phyloP scores from a whole-genome alignment of 2,797 vertebrate genomes.

The Dicrostonyx torquatus region DNA sequence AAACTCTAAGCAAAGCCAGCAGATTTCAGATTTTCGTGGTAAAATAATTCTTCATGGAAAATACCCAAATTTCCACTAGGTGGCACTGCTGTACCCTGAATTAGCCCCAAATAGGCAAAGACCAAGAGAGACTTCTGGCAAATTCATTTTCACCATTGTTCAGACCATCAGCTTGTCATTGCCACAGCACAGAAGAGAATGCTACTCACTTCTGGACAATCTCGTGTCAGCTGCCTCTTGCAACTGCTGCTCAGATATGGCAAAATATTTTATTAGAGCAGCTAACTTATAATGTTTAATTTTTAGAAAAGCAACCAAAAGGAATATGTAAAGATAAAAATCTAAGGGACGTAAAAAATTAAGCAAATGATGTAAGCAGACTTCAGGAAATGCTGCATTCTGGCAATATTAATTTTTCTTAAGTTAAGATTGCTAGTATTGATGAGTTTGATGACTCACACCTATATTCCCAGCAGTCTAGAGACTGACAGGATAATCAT shows the following conservation, averaged over 20 bases:
- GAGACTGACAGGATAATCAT: no score
- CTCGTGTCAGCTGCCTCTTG: background rate
- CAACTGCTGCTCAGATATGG: slow-evolving; percentile 22
- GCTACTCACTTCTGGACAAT: slow-evolving; percentile 1
- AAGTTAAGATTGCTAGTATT: slow-evolving; percentile 45
- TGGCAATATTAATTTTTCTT: slow-evolving; percentile 47
- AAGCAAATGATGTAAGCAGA: background rate
- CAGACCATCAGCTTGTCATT: background rate
- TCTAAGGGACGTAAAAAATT: slow-evolving; percentile 57
- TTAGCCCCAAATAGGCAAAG: background rate
- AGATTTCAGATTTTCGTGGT: background rate
- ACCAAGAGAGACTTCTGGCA: background rate
- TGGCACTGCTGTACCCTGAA: slow-evolving; percentile 80
- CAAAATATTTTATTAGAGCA: slow-evolving; percentile 56
- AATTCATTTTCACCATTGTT: background rate
- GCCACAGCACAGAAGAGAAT: slow-evolving; percentile 58
- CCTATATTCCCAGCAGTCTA: no score
- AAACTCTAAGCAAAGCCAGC: background rate
- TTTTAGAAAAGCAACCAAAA: slow-evolving; percentile 59
- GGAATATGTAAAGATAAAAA: slow-evolving; percentile 57
- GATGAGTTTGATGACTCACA: background rate
- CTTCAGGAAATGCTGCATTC: slow-evolving; percentile 38
- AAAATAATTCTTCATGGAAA: background rate
- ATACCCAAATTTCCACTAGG: slow-evolving; percentile 76
- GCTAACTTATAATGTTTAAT: slow-evolving; percentile 47